Evolutionary conservation across 2,113 vertebrate genomes (phyloP).

Genomic region (Hippocampus barbouri): DNA sequence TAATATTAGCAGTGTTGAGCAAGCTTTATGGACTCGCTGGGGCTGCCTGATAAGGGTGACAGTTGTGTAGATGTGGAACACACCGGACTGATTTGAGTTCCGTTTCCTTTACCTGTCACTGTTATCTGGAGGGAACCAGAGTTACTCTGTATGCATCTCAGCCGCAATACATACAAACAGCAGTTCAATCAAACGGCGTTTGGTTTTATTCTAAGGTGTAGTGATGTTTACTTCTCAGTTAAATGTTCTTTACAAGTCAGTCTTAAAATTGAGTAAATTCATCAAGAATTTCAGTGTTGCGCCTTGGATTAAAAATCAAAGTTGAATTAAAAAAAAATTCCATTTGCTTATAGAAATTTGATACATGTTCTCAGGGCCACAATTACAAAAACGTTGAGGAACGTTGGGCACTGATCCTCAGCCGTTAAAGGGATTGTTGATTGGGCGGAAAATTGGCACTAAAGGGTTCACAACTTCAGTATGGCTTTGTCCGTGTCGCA

Average conservation of each 20-base stretch:
- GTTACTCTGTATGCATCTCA: slow-evolving; percentile 32
- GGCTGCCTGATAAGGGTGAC: slow-evolving; percentile 56
- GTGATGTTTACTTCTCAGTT: neutral
- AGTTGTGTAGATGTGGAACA: slow-evolving; percentile 27
- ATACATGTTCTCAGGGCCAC: no score
- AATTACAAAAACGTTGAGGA: no score
- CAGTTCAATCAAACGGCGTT: slow-evolving; percentile 11
- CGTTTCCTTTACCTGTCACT: slow-evolving; percentile 27
- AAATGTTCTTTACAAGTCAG: no score
- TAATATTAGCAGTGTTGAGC: slow-evolving; percentile 11
- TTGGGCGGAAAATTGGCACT: no score
- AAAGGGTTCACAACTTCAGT: neutral
- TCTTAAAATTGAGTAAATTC: no score
- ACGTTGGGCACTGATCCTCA: no score
- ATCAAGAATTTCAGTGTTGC: no score
- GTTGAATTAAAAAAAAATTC: no score
- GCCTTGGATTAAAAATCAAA: no score
- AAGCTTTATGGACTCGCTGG: slow-evolving; percentile 53
- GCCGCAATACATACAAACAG: slow-evolving; percentile 33
- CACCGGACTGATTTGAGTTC: slow-evolving; percentile 28
- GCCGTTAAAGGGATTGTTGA: no score
- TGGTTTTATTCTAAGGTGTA: neutral
- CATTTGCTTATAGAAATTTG: no score
- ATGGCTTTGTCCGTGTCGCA: slow-evolving; percentile 50
- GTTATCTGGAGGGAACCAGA: slow-evolving; percentile 55